phyloP scores from a whole-genome alignment of 2,113 vertebrate genomes.

The Larimichthys polyactis region DNA sequence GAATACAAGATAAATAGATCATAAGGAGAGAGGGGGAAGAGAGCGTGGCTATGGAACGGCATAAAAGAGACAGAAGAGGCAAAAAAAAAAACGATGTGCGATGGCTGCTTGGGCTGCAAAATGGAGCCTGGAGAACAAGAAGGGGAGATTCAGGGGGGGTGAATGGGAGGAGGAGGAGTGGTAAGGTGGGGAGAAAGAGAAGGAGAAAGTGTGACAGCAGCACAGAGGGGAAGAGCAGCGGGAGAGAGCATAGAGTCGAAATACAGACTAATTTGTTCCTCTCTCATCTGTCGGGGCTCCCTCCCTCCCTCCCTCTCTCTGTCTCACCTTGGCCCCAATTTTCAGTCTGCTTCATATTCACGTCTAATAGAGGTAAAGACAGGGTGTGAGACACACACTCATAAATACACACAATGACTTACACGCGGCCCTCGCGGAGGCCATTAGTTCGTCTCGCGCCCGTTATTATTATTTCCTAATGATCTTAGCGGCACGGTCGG shows the following conservation, averaged over 20 bases:
- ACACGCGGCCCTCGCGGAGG: slow-evolving; percentile 22
- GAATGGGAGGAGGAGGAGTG: slow-evolving; percentile 18
- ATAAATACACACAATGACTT: slow-evolving; percentile 33
- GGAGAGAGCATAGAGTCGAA: slow-evolving; percentile 21
- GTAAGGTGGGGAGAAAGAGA: not conserved
- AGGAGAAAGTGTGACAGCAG: slow-evolving; percentile 44
- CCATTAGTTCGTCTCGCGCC: slow-evolving; percentile 49
- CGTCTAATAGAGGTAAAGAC: slow-evolving; percentile 29
- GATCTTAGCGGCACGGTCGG: slow-evolving; percentile 41
- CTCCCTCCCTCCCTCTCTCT: slow-evolving; percentile 44
- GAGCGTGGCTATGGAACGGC: slow-evolving; percentile 3
- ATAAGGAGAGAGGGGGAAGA: slow-evolving; percentile 2
- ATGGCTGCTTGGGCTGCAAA: slow-evolving; percentile 75
- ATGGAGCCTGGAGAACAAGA: slow-evolving; percentile 57
- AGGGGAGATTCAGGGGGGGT: not conserved
- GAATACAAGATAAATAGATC: slow-evolving; percentile 61
- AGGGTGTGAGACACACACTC: slow-evolving; percentile 11
- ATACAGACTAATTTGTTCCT: slow-evolving; percentile 62
- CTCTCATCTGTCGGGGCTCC: slow-evolving; percentile 56
- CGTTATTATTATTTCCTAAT: slow-evolving; percentile 68
- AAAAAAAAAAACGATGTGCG: slow-evolving; percentile 29
- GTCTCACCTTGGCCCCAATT: slow-evolving; percentile 66
- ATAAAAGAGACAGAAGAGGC: slow-evolving; percentile 16
- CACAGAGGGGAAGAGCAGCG: slow-evolving; percentile 27
- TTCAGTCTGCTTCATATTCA: slow-evolving; percentile 43